A percentile compares a stretch with the other conserved stretches of the same genome.
phyloP scores from a whole-genome alignment of 2,888 invertebrate species.

The Microchrysa polita region DNA sequence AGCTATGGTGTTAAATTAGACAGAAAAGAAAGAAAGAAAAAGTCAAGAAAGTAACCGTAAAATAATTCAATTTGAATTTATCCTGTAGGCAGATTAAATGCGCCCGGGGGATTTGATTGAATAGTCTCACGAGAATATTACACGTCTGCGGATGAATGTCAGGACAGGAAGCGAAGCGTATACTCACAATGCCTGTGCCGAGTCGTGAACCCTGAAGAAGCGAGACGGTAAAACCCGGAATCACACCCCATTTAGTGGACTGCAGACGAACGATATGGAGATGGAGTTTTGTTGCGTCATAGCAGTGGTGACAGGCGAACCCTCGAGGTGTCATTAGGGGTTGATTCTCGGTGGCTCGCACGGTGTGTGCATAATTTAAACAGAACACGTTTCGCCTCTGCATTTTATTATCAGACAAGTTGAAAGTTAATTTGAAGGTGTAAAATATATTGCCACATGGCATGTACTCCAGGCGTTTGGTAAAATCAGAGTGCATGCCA shows the following conservation, averaged over 20 bases:
- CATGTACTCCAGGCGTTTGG: too few species aligned
- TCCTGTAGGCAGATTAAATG: constrained; percentile 4
- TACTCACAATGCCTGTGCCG: neutral
- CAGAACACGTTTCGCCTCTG: neutral
- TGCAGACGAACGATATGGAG: neutral
- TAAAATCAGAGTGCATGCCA: too few species aligned
- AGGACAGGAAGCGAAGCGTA: neutral
- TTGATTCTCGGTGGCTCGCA: neutral
- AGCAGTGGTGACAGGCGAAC: too few species aligned
- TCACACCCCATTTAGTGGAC: neutral
- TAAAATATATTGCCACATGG: constrained; percentile 9
- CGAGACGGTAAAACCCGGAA: too few species aligned
- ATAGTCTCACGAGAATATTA: neutral
- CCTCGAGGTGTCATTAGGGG: neutral
- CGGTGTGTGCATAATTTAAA: neutral
- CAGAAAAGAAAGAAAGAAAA: neutral
- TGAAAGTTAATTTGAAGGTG: constrained; percentile 9
- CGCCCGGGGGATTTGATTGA: constrained; percentile 3
- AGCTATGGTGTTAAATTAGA: too few species aligned
- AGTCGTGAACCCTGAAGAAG: too few species aligned
- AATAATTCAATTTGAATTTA: constrained; percentile 6
- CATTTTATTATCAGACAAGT: constrained; percentile 7
- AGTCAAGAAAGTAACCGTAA: neutral
- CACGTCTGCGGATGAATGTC: neutral
- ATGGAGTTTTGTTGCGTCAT: neutral